phyloP scores from a whole-genome alignment of 2,888 invertebrate species.

The Sialis fuliginosa region DNA sequence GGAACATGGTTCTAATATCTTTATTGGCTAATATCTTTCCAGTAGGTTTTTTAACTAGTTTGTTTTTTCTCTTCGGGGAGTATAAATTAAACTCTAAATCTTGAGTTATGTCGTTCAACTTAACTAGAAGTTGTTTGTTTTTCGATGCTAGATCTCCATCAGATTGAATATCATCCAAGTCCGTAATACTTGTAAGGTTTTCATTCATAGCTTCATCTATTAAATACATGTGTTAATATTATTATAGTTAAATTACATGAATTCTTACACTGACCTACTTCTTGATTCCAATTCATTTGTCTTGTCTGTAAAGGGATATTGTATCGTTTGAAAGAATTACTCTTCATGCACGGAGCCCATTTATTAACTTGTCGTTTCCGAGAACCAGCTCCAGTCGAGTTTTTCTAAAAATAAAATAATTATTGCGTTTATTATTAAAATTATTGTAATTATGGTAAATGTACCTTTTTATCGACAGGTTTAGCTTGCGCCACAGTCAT shows the following conservation, averaged over 20 bases:
- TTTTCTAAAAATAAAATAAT: neutral
- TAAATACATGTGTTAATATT: no score
- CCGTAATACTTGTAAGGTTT: neutral
- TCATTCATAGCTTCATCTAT: no score
- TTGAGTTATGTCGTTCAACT: neutral
- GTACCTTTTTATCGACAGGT: slow-evolving; percentile 7
- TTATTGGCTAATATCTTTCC: no score
- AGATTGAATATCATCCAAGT: neutral
- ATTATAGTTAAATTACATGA: no score
- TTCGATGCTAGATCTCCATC: neutral
- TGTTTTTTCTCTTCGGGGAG: slow-evolving; percentile 1
- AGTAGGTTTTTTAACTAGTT: neutral
- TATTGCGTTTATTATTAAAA: neutral
- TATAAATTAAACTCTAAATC: slow-evolving; percentile 2
- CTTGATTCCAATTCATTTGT: no score
- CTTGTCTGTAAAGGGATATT: no score
- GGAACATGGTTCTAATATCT: no score
- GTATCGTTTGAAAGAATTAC: neutral
- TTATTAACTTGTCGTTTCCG: neutral
- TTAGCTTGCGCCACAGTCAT: slow-evolving; percentile 30
- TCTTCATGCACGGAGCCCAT: neutral
- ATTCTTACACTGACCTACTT: no score
- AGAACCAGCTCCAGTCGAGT: neutral
- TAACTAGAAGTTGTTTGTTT: neutral
- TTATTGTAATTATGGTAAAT: neutral